A percentile compares a stretch with the other conserved stretches of the same genome.
Evolutionary conservation across 2,113 vertebrate genomes (phyloP).

Genomic region (Aleadryas rufinucha): DNA sequence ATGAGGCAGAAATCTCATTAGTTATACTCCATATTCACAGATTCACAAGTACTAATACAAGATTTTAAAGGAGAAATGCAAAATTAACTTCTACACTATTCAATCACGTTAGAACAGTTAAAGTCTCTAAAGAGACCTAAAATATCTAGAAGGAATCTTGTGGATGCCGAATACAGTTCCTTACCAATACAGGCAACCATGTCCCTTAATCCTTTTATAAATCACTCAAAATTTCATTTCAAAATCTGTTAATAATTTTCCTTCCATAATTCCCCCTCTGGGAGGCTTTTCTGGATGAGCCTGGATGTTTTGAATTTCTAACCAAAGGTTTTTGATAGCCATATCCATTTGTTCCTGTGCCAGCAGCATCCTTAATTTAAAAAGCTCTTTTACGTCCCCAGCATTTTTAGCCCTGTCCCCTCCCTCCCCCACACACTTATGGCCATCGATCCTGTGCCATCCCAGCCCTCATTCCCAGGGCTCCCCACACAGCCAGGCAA

Average conservation of each 20-base stretch:
- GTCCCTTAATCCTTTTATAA: slow-evolving; percentile 16
- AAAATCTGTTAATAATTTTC: slow-evolving; percentile 8
- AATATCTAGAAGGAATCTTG: not conserved
- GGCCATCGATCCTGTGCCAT: not conserved
- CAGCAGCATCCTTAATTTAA: not conserved
- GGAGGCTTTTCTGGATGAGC: not conserved
- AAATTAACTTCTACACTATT: not conserved
- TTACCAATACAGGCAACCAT: not conserved
- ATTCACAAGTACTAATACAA: not conserved
- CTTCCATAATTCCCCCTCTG: not conserved
- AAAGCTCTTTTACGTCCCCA: not conserved
- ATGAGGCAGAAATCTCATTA: not conserved
- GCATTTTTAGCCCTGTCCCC: not conserved
- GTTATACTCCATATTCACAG: not conserved
- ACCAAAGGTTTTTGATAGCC: not conserved
- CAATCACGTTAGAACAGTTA: not conserved
- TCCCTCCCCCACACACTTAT: not conserved
- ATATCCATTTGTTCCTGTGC: slow-evolving; percentile 16
- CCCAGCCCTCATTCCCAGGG: not conserved
- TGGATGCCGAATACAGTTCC: not conserved
- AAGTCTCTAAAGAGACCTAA: not conserved
- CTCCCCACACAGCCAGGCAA: not conserved
- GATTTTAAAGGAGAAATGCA: not conserved
- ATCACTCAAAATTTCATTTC: not conserved
- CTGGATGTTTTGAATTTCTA: not conserved